Conservation (phyloP, 23 tunicate genomes). For the Ascidia mentula region DNA sequence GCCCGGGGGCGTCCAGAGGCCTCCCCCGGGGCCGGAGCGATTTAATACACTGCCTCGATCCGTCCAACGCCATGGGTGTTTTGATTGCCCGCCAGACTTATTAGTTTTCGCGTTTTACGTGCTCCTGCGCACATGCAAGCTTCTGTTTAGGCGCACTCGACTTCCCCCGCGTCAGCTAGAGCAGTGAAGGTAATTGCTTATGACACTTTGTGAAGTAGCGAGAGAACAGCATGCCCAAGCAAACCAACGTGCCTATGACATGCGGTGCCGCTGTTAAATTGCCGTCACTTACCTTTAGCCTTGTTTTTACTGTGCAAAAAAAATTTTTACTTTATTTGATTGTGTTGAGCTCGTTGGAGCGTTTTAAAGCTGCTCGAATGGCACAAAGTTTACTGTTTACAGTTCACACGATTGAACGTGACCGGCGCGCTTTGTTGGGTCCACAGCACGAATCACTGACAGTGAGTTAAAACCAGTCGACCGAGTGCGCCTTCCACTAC, state of each 20-base stretch:
- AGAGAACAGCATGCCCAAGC: too few species aligned
- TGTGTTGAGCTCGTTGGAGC: too few species aligned
- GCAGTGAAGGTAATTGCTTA: too few species aligned
- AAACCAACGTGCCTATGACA: too few species aligned
- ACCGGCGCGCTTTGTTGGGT: not conserved
- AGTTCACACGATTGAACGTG: conserved; percentile 4
- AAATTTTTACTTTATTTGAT: too few species aligned
- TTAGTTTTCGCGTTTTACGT: not conserved
- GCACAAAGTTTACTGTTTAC: conserved; percentile 4
- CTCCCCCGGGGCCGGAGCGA: conserved; percentile 8
- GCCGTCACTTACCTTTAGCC: too few species aligned
- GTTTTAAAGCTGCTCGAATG: too few species aligned
- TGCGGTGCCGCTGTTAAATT: too few species aligned
- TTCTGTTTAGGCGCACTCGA: too few species aligned
- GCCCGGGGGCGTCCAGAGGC: not conserved
- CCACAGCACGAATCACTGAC: not conserved
- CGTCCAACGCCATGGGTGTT: conserved; percentile 8
- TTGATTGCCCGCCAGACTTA: conserved; percentile 6
- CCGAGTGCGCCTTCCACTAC: not conserved
- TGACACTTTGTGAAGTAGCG: too few species aligned
- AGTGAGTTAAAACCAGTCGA: not conserved
- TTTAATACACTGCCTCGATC: not conserved
- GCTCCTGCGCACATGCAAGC: conserved; percentile 7
- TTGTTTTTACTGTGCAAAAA: too few species aligned
- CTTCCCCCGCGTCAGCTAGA: too few species aligned